Evolutionary conservation across 2,113 vertebrate species (phyloP).

Genomic region (Ursus arctos): DNA sequence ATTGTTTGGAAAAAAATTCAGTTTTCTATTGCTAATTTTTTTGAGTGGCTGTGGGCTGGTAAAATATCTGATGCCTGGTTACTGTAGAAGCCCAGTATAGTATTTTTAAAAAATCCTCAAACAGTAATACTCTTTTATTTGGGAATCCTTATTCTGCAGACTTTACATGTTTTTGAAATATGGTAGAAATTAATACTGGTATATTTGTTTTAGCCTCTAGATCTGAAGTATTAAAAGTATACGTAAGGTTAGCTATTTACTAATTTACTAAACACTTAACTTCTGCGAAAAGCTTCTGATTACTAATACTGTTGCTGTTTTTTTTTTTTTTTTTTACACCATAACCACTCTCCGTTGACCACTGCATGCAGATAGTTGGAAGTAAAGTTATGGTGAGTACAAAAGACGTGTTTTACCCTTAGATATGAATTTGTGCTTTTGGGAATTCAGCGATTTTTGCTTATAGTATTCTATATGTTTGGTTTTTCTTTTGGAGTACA

Average conservation of each 20-base stretch:
- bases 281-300: conserved; percentile 88
- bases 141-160: neutral
- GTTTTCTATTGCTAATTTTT: conserved; percentile 23
- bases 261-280: conserved; percentile 89
- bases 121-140: conserved; percentile 44
- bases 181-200: conserved; percentile 51
- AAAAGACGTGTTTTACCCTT: conserved; percentile 81
- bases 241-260: conserved; percentile 63
- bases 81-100: neutral
- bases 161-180: conserved; percentile 57
- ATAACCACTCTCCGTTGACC: conserved; percentile 96
- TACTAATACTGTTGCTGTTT: conserved; percentile 95
- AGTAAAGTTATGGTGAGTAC: conserved; percentile 99
- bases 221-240: conserved; percentile 45
- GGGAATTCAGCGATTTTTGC: conserved; percentile 3
- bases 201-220: conserved; percentile 14
- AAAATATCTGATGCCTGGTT: conserved; percentile 44
- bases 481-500: conserved; percentile 5
- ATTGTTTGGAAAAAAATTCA: neutral
- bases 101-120: neutral
- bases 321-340: conserved; percentile 91
- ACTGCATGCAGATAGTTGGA: conserved; percentile 99
- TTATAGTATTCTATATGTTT: conserved; percentile 43
- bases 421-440: conserved; percentile 44
- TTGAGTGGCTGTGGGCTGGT: neutral